phyloP scores from a whole-genome alignment of 2,888 invertebrate genomes.

The Ryuthela nishihirai region DNA sequence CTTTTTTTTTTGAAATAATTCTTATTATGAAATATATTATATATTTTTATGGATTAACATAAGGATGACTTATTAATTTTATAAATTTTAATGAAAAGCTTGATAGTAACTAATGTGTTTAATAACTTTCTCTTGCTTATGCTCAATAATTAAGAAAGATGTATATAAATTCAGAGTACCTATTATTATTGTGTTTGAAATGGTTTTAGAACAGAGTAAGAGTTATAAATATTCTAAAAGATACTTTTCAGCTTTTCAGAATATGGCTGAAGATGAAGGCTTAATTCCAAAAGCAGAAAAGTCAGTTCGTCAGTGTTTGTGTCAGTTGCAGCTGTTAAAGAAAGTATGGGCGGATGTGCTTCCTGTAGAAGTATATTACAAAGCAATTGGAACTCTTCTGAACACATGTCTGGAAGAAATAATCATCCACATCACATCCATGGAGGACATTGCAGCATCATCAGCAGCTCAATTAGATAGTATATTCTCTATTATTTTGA shows the following conservation, averaged over 20 bases:
- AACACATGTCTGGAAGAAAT: conserved; percentile 66
- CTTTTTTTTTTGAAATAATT: no score
- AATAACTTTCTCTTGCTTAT: no score
- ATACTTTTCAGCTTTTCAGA: conserved; percentile 48
- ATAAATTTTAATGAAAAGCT: no score
- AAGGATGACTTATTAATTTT: no score
- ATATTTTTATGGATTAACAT: no score
- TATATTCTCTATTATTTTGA: conserved; percentile 67
- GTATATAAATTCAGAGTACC: no score
- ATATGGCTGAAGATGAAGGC: conserved; percentile 46
- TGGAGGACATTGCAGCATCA: conserved; percentile 81
- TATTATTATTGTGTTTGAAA: no score
- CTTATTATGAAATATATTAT: no score
- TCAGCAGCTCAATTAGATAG: conserved; percentile 75
- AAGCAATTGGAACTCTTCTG: conserved; percentile 63
- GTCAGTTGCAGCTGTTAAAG: conserved; percentile 76
- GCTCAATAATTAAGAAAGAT: no score
- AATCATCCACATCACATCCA: conserved; percentile 52
- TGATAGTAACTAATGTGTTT: no score
- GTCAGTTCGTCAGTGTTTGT: conserved; percentile 69
- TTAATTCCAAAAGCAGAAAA: conserved; percentile 46
- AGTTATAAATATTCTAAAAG: no score
- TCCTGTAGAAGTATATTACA: conserved; percentile 70
- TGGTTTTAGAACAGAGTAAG: no score
- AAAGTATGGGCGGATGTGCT: conserved; percentile 85